Evolutionary conservation across 2,797 vertebrate species (phyloP).

Genomic region (Accipiter minullus): DNA sequence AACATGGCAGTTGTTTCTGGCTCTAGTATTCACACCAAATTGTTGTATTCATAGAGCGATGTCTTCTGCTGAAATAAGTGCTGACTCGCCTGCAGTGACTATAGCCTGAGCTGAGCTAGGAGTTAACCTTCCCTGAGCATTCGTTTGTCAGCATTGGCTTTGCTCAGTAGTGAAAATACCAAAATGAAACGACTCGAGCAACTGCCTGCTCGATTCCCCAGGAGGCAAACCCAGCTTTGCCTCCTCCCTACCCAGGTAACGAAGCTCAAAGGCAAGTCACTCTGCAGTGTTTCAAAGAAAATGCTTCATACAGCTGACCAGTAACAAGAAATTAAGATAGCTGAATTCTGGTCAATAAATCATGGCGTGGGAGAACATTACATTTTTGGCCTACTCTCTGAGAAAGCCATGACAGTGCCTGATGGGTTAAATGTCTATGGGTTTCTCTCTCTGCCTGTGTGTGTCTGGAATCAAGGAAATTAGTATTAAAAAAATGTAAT

Average conservation of each 20-base stretch:
- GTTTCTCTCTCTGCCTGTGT: not conserved
- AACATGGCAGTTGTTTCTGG: rapidly evolving
- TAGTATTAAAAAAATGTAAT: not conserved
- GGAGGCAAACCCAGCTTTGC: not conserved
- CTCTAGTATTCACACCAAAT: not conserved
- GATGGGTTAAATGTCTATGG: not conserved
- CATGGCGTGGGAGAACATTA: not conserved
- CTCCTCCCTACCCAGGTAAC: not conserved
- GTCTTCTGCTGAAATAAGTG: not conserved
- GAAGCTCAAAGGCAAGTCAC: not conserved
- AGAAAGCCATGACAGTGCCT: not conserved
- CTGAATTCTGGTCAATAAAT: not conserved
- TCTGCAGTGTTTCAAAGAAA: not conserved
- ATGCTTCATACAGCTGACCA: not conserved
- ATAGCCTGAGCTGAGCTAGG: not conserved
- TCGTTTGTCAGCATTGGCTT: not conserved
- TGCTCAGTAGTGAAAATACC: not conserved
- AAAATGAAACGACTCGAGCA: not conserved
- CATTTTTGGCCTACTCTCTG: too few relatives aligned
- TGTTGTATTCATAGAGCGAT: not conserved
- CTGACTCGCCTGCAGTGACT: not conserved
- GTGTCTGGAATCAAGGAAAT: not conserved
- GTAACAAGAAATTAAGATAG: not conserved
- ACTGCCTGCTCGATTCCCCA: not conserved
- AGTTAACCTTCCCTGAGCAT: not conserved